Evolutionary conservation across 1,140 invertebrate genomes (phyloP).

Genomic region (Bombus confusus): DNA sequence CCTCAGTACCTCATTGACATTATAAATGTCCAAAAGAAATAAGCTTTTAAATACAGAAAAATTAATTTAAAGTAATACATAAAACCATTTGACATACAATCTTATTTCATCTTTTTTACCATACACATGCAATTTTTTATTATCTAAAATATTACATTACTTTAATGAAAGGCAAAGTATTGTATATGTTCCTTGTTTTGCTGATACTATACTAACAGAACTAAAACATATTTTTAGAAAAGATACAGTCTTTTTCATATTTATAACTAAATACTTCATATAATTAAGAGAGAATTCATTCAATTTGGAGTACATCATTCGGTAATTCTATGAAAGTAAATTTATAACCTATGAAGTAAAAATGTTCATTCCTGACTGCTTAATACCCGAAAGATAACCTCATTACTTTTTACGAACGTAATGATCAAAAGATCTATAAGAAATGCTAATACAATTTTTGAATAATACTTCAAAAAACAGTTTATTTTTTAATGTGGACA

Average conservation of each 20-base stretch:
- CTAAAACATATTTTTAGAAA: background rate
- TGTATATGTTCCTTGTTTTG: background rate
- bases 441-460: background rate
- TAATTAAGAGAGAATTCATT: background rate
- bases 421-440: background rate
- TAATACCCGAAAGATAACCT: background rate
- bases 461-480: background rate
- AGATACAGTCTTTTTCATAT: background rate
- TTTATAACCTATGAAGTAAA: slow-evolving; percentile 65
- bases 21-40: background rate
- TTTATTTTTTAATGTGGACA: slow-evolving; percentile 45
- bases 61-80: background rate
- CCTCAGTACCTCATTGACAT: too few relatives aligned
- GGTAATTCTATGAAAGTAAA: slow-evolving; percentile 24
- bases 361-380: slow-evolving; percentile 12
- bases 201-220: background rate
- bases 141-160: background rate
- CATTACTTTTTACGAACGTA: background rate
- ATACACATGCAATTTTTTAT: background rate
- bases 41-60: background rate
- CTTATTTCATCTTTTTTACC: background rate
- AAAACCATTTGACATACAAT: background rate
- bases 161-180: background rate
- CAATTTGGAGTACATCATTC: background rate
- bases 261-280: background rate